Percentiles rank a stretch among this genome's conserved stretches.
Conservation (phyloP, 1,140 invertebrate species). For the Amyelois transitella region DNA sequence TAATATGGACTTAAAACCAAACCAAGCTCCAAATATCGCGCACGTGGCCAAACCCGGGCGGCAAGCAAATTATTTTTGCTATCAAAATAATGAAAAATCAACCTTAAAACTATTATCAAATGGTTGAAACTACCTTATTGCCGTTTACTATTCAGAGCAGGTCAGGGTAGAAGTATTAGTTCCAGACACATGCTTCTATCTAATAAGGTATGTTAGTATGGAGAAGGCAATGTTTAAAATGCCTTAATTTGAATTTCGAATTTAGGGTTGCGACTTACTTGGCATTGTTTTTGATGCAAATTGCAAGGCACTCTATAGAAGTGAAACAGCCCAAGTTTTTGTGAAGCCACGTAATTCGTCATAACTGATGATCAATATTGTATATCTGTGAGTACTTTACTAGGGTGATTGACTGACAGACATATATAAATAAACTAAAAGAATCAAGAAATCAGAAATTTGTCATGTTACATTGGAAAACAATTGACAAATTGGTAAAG, state of each 20-base stretch:
- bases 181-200: conserved; percentile 48
- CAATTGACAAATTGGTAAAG: too few species aligned
- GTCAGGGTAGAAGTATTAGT: conserved; percentile 34
- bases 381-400: too few species aligned
- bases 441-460: too few species aligned
- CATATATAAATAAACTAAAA: too few species aligned
- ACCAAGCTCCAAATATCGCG: conserved; percentile 12
- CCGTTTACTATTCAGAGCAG: not conserved
- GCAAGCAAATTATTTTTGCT: not conserved
- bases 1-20: conserved; percentile 11
- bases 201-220: conserved; percentile 41
- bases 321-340: too few species aligned
- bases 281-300: not conserved
- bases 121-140: not conserved
- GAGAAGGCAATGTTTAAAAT: conserved; percentile 23
- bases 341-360: too few species aligned
- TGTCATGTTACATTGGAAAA: too few species aligned
- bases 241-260: conserved; percentile 24
- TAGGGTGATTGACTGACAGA: too few species aligned
- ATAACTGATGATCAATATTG: too few species aligned
- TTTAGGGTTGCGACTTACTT: not conserved
- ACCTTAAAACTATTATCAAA: not conserved
- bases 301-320: too few species aligned
- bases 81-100: not conserved
- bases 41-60: conserved; percentile 18